Evolutionary conservation across 2,888 invertebrate genomes (phyloP).

Genomic region (Xanthia icteritia): DNA sequence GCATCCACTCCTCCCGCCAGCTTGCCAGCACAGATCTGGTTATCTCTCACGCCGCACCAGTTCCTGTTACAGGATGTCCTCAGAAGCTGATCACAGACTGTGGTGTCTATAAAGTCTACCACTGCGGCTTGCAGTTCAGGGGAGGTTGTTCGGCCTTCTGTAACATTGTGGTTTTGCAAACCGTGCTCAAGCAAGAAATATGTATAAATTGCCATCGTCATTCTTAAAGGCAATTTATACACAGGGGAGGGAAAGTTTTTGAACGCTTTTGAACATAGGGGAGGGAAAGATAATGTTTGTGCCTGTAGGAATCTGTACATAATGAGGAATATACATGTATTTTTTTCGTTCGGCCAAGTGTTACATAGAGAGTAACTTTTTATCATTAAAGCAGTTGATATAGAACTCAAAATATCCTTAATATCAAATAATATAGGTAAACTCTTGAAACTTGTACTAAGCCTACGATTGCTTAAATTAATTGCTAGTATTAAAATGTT

Average conservation of each 20-base stretch:
- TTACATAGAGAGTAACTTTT: not conserved
- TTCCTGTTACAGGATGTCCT: conserved; percentile 71
- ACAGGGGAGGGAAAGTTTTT: too few relatives aligned
- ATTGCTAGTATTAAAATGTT: too few relatives aligned
- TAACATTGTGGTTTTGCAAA: conserved; percentile 6
- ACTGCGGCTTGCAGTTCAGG: conserved; percentile 77
- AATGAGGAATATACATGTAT: too few relatives aligned
- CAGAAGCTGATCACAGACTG: conserved; percentile 71
- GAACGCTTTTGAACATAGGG: not conserved
- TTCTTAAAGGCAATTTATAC: too few relatives aligned
- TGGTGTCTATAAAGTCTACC: conserved; percentile 74
- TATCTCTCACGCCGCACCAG: conserved; percentile 75
- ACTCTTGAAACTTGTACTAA: not conserved
- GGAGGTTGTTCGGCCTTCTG: conserved; percentile 70
- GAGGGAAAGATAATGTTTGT: not conserved
- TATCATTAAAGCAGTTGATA: not conserved
- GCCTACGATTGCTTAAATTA: not conserved
- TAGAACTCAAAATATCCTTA: not conserved
- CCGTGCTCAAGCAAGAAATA: not conserved
- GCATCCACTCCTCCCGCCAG: conserved; percentile 80
- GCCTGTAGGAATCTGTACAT: not conserved
- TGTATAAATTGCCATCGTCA: not conserved
- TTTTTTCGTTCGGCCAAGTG: conserved; percentile 68
- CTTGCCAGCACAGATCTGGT: conserved; percentile 82
- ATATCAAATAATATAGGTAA: too few relatives aligned